Conservation (phyloP, 2,113 vertebrate species). For the Amblyopsis rosae region DNA sequence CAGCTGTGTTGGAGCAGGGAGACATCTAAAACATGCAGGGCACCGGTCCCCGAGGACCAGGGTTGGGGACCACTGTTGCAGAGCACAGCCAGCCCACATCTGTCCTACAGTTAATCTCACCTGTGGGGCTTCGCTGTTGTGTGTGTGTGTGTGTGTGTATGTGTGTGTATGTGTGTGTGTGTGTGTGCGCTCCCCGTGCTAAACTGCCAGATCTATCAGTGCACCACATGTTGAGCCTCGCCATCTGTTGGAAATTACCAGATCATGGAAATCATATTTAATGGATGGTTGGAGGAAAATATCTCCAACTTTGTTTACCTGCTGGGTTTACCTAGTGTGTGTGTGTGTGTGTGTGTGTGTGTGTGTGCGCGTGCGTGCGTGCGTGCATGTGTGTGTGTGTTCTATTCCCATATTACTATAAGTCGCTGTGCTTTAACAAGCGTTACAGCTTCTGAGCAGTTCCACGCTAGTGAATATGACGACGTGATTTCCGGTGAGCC, state of each 20-base stretch:
- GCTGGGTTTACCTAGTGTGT: slow-evolving; percentile 12
- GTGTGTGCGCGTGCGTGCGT: background rate
- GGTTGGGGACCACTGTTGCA: no score
- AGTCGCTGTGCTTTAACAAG: slow-evolving; percentile 62
- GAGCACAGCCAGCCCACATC: slow-evolving; percentile 24
- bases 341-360: background rate
- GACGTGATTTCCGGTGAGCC: slow-evolving; percentile 52
- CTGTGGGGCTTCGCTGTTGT: no score
- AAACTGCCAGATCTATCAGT: slow-evolving; percentile 45
- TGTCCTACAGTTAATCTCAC: slow-evolving; percentile 23
- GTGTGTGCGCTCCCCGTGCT: slow-evolving; percentile 4
- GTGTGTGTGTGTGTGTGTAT: no score
- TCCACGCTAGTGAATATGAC: slow-evolving; percentile 62
- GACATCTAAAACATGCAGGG: no score
- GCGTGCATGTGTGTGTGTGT: slow-evolving; percentile 21
- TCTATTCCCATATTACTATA: slow-evolving; percentile 42
- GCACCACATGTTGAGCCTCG: slow-evolving; percentile 29
- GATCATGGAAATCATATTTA: slow-evolving; percentile 50
- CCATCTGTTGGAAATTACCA: slow-evolving; percentile 52
- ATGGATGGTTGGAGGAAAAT: slow-evolving; percentile 31
- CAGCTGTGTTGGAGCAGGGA: no score
- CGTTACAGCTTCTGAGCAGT: slow-evolving; percentile 57
- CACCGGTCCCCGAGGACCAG: no score
- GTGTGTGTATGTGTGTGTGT: no score
- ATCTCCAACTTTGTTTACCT: slow-evolving; percentile 32